phyloP scores from a whole-genome alignment of 2,113 vertebrate species.

The Ibidorhyncha struthersii region DNA sequence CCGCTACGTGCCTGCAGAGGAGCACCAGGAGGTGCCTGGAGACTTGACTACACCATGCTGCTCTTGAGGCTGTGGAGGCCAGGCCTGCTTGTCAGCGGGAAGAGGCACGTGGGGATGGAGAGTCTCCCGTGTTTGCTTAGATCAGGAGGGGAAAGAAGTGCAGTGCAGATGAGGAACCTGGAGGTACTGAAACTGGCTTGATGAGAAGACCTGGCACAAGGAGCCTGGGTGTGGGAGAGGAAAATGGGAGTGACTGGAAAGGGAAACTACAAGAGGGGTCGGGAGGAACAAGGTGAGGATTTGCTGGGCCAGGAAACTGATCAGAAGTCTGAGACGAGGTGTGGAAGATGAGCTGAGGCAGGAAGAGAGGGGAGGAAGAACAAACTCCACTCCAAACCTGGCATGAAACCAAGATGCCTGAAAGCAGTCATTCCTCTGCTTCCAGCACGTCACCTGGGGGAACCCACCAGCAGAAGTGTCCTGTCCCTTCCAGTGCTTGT shows the following conservation, averaged over 20 bases:
- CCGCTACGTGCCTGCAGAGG: neutral
- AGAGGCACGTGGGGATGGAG: neutral
- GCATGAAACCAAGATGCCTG: neutral
- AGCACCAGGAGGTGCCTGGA: neutral
- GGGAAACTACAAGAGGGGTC: slow-evolving; percentile 4
- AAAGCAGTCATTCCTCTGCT: neutral
- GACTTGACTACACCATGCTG: neutral
- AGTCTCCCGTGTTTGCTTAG: rapidly evolving
- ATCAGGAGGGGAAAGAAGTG: neutral
- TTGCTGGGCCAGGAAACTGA: neutral
- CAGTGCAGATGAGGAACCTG: neutral
- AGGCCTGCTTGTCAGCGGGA: neutral
- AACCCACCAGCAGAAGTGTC: neutral
- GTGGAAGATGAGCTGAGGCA: neutral
- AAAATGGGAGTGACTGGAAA: slow-evolving; percentile 38
- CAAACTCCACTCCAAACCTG: neutral
- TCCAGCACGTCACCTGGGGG: neutral
- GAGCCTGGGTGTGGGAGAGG: slow-evolving; percentile 7
- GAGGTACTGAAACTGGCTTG: slow-evolving; percentile 15
- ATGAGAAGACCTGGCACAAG: neutral
- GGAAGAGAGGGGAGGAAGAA: neutral
- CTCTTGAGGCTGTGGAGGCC: neutral
- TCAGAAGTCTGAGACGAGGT: neutral
- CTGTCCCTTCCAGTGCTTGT: neutral
- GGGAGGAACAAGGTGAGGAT: slow-evolving; percentile 17